Evolutionary conservation across 2,113 vertebrate species (phyloP), one percentile per base, ranked within the genome.

Genomic region (Protobothrops flavoviridis): DNA sequence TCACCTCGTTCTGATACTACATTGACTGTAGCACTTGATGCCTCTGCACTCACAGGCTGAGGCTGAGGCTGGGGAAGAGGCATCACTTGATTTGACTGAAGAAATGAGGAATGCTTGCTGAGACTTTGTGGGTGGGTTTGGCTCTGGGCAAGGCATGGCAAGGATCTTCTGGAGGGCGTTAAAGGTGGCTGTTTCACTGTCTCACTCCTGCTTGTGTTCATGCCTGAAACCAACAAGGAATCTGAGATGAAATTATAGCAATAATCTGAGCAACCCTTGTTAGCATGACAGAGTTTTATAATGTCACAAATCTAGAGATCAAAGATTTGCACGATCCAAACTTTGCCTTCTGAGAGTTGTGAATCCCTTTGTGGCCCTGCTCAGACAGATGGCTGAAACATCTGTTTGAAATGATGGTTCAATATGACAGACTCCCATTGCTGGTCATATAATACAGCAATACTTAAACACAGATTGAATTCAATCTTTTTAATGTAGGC

Each of bases 191-290:
- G 99, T 95, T 99, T 99, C 94, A 98, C 98, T 69, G 99, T 99
- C 96, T 99, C 99, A 43, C 99, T 99, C 97, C 99, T 99, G 97
- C 99, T 99, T 90, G 98, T 98, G 96, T 99, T 99, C 99, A 99
- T 99, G 94, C 99, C 99, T 99, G 96, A 61, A 97, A 95, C 55
- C 95, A 94, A 95, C 64, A 85, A 11, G 91, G n/a, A 90, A 26
- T 1, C 39, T 85, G 56, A 91, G 39, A 85, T 81, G 20, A 43
- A 86, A 56, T 21, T 21, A 29, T 29, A 74, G 2, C 48, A 39
- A 39, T 69, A 23, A 39, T 26, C 21, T 24, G 21, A 86, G 23
- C 8, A 26, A 1, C 43, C 6, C 15, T 1, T 20, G 13, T 74
- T 74, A 39, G 69, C 5, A 39, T 17, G 15, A 39, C 15, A 81